A percentile compares a stretch with the other conserved stretches of the same genome.
Evolutionary conservation across 2,113 vertebrate species (phyloP).

Genomic region (Heterotis niloticus): DNA sequence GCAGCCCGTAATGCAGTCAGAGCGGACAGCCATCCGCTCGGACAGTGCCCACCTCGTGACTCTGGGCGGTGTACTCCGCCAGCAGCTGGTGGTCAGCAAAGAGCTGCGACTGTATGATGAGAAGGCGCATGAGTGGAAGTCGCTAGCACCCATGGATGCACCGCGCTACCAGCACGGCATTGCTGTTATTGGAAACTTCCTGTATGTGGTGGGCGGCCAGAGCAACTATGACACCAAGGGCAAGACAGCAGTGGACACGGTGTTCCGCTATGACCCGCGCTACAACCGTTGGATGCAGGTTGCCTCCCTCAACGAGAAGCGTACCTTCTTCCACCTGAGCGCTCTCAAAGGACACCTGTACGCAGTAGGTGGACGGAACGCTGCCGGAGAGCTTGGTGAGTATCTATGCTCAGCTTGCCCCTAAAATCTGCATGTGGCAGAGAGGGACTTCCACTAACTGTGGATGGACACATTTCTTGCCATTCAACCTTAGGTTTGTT

Average conservation of each 20-base stretch:
- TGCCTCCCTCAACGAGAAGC: conserved; percentile 93
- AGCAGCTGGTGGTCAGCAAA: conserved; percentile 96
- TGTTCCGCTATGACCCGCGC: conserved; percentile 93
- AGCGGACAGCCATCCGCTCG: conserved; percentile 92
- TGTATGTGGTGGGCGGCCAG: conserved; percentile 95
- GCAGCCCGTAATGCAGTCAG: conserved; percentile 98
- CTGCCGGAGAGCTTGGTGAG: conserved; percentile 91
- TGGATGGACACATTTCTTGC: too few species aligned
- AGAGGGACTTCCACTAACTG: too few species aligned
- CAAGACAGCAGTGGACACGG: conserved; percentile 94
- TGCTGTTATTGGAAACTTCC: conserved; percentile 94
- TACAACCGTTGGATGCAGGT: conserved; percentile 98
- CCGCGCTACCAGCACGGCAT: conserved; percentile 96
- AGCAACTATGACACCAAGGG: conserved; percentile 99
- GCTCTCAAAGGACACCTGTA: conserved; percentile 97
- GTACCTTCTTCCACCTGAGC: conserved; percentile 99
- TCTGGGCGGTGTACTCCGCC: conserved; percentile 87
- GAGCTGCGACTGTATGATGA: conserved; percentile 93
- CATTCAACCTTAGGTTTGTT: background rate
- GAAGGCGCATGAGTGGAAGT: conserved; percentile 89
- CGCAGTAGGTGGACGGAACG: conserved; percentile 90
- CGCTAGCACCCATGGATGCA: conserved; percentile 93
- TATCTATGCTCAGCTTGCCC: background rate
- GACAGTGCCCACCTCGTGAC: conserved; percentile 93
- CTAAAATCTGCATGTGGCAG: background rate